phyloP scores from a whole-genome alignment of 1,140 invertebrate species.

The Drosophila ironensis region DNA sequence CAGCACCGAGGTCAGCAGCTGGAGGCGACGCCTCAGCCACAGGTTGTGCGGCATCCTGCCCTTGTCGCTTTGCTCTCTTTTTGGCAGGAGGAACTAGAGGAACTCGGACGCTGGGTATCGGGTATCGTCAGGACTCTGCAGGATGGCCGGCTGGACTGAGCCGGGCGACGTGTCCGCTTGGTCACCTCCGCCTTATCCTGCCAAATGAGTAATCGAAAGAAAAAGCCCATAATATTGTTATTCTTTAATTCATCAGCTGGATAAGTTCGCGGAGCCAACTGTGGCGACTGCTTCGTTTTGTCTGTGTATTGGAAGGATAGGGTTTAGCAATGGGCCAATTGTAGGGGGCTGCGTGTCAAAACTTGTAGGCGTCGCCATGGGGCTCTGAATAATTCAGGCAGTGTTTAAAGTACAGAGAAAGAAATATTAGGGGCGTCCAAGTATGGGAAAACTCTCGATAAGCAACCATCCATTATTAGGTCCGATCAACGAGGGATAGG shows the following conservation, averaged over 20 bases:
- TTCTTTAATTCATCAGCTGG: slow-evolving; percentile 36
- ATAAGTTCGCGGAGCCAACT: slow-evolving; percentile 13
- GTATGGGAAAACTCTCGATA: too few relatives aligned
- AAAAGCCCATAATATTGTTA: not conserved
- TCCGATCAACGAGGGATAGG: too few relatives aligned
- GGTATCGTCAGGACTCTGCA: not conserved
- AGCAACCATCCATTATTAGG: too few relatives aligned
- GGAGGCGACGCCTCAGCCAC: slow-evolving; percentile 43
- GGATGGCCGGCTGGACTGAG: slow-evolving; percentile 28
- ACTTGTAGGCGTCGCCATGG: slow-evolving; percentile 17
- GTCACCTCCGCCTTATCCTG: not conserved
- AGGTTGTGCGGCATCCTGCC: slow-evolving; percentile 51
- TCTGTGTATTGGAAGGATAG: slow-evolving; percentile 2
- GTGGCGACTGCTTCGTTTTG: not conserved
- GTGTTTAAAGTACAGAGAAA: not conserved
- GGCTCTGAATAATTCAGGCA: slow-evolving; percentile 12
- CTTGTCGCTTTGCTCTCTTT: not conserved
- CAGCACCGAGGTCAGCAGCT: slow-evolving; percentile 61
- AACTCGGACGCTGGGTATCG: too few relatives aligned
- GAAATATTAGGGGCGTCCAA: not conserved
- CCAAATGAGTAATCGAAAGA: not conserved
- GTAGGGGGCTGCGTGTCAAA: slow-evolving; percentile 30
- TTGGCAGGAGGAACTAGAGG: not conserved
- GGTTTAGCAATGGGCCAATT: not conserved
- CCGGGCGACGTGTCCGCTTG: not conserved